These are phyloP conservation scores for Baronia brevicornis DNA, from an alignment of 2,888 invertebrate species.

Conservation along the genomic window DNA sequence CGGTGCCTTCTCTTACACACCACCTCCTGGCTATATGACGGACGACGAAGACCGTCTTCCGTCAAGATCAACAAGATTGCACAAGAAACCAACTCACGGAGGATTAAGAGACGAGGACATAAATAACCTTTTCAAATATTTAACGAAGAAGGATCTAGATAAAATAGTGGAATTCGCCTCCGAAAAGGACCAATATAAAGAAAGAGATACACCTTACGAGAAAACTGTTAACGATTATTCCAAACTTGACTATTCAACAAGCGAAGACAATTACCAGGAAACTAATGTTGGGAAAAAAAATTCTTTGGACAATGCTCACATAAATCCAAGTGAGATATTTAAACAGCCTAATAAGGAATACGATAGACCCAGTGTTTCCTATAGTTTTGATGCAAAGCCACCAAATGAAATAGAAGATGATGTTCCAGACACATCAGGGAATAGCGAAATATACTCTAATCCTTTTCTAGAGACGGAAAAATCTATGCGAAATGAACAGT, in stretches of 20 bases:
- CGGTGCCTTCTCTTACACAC: constrained; percentile 48
- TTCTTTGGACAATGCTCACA: constrained; percentile 19
- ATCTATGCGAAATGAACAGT: constrained; percentile 24
- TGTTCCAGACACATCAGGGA: constrained; percentile 7
- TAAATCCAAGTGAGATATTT: constrained; percentile 13
- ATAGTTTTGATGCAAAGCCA: constrained; percentile 11
- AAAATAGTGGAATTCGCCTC: constrained; percentile 50
- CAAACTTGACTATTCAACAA: constrained; percentile 10
- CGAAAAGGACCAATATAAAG: constrained; percentile 27
- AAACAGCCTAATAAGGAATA: constrained; percentile 11
- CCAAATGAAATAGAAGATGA: constrained; percentile 13
- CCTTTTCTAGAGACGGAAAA: constrained; percentile 26
- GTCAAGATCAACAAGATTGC: constrained; percentile 43
- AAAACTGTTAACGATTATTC: constrained; percentile 6
- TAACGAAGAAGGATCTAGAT: constrained; percentile 58
- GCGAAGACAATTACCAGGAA: constrained; percentile 5
- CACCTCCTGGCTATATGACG: constrained; percentile 42
- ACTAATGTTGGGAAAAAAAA: constrained; percentile 14
- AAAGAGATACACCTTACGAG: constrained; percentile 17
- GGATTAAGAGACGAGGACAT: constrained; percentile 54
- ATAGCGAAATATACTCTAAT: constrained; percentile 14
- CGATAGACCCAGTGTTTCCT: constrained; percentile 12
- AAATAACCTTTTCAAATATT: constrained; percentile 49
- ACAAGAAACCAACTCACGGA: constrained; percentile 42
- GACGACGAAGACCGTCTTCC: constrained; percentile 30